These are phyloP conservation scores for Pyxicephalus adspersus DNA, from an alignment of 2,113 vertebrate genomes.

Conservation along the genomic window DNA sequence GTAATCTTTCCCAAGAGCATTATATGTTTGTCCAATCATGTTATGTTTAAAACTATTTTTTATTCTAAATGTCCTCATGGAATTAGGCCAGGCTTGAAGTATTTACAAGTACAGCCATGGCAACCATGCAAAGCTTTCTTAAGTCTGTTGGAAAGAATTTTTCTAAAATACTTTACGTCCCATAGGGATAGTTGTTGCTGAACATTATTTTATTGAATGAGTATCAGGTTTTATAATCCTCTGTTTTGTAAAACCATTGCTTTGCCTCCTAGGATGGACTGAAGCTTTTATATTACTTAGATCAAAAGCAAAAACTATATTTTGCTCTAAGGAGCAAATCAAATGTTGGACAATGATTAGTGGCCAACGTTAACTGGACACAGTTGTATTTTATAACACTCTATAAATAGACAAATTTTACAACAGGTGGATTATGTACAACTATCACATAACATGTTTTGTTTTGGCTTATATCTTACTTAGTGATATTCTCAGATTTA, in stretches of 20 bases:
- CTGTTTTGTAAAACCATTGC: conserved; percentile 11
- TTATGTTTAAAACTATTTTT: not conserved
- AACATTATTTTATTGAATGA: conserved; percentile 27
- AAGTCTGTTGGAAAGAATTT: conserved; percentile 22
- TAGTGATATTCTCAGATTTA: not conserved
- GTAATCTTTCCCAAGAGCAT: not conserved
- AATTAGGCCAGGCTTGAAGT: conserved; percentile 16
- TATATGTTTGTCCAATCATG: not conserved
- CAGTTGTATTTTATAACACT: not conserved
- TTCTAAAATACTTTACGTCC: conserved; percentile 27
- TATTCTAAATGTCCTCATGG: conserved; percentile 23
- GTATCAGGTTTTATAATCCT: conserved; percentile 30
- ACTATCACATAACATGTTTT: not conserved
- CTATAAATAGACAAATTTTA: conserved; percentile 23
- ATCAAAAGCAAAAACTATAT: conserved; percentile 20
- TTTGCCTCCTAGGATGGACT: not conserved
- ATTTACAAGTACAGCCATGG: conserved; percentile 30
- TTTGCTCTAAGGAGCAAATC: conserved; percentile 1
- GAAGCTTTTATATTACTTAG: conserved; percentile 5
- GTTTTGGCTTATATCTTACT: not conserved
- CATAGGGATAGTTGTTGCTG: not conserved
- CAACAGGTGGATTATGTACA: conserved; percentile 2
- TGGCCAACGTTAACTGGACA: not conserved
- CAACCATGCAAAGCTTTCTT: conserved; percentile 6
- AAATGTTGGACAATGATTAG: not conserved